Percentiles rank a stretch among this genome's conserved stretches.
Evolutionary conservation across 2,113 vertebrate species (phyloP).

Genomic region (Syngnathus typhle): DNA sequence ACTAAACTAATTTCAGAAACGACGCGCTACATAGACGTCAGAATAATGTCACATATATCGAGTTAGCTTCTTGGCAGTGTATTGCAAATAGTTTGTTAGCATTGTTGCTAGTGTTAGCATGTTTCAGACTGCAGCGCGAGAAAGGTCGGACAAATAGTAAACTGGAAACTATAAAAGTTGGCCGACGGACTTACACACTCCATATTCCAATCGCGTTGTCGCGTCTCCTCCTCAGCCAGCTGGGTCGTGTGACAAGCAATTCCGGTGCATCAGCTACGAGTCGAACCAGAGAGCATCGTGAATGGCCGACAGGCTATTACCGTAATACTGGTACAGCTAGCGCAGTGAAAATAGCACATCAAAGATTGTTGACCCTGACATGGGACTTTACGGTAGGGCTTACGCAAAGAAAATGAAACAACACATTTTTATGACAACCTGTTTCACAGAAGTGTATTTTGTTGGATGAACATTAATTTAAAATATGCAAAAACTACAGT

Average conservation of each 20-base stretch:
- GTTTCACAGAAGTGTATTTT: too few relatives aligned
- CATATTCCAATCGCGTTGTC: conserved; percentile 48
- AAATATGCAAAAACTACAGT: too few relatives aligned
- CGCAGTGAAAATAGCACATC: neutral
- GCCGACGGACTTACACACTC: conserved; percentile 62
- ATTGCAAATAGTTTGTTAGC: neutral
- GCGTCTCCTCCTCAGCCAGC: neutral
- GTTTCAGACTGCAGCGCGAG: neutral
- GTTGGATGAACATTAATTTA: too few relatives aligned
- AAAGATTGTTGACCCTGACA: neutral
- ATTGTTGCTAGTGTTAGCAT: conserved; percentile 34
- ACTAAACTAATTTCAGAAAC: too few relatives aligned
- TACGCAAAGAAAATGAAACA: too few relatives aligned
- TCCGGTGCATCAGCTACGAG: conserved; percentile 20
- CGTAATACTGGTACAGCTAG: conserved; percentile 15
- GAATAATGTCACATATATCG: neutral
- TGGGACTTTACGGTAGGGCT: too few relatives aligned
- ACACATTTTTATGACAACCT: too few relatives aligned
- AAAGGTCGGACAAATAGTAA: neutral
- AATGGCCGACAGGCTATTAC: conserved; percentile 7
- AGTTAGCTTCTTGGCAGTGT: neutral
- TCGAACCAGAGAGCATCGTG: neutral
- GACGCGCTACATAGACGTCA: neutral
- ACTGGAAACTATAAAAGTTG: neutral
- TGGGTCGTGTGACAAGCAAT: conserved; percentile 3